phyloP scores from a whole-genome alignment of 2,113 vertebrate species.

The Pyxicephalus adspersus region DNA sequence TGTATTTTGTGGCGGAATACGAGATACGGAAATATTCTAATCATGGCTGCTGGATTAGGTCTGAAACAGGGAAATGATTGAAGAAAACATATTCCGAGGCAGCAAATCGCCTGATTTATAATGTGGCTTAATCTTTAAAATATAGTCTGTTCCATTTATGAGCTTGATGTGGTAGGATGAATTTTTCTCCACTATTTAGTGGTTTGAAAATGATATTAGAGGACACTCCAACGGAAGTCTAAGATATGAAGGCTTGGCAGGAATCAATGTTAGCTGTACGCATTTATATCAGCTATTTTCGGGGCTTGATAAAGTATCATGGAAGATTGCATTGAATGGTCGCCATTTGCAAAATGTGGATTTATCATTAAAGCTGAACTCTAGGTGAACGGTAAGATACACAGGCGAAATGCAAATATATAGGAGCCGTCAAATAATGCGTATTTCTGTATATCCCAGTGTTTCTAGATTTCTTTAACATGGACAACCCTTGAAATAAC shows the following conservation, averaged over 20 bases:
- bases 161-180: neutral
- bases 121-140: constrained; percentile 4
- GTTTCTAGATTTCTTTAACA: no score
- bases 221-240: neutral
- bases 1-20: constrained; percentile 8
- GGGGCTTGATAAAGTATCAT: no score
- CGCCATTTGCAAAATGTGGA: no score
- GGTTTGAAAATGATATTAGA: neutral
- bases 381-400: no score
- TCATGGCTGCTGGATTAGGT: neutral
- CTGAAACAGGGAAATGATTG: neutral
- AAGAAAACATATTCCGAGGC: neutral
- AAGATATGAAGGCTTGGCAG: neutral
- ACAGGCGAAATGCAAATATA: no score
- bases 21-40: constrained; percentile 8
- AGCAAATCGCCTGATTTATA: constrained; percentile 29
- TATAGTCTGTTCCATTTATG: neutral
- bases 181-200: neutral
- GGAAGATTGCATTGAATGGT: no score
- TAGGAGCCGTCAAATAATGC: no score
- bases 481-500: no score
- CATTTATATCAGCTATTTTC: neutral
- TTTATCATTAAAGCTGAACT: no score
- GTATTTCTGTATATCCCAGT: no score
- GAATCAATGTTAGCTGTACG: neutral